Conservation (phyloP, 2,888 invertebrate genomes). For the Odontomyia ornata region DNA sequence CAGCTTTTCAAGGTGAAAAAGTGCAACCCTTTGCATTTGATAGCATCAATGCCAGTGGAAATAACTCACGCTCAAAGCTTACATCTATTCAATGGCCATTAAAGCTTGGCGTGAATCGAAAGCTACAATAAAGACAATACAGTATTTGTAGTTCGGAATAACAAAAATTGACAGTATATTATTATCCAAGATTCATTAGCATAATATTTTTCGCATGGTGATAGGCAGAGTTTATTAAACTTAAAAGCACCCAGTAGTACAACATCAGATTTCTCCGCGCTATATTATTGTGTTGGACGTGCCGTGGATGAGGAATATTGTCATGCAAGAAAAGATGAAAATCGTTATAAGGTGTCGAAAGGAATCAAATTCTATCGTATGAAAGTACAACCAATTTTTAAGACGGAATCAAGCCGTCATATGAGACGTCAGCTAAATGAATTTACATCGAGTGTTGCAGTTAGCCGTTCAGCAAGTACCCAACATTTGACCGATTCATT, state of each 20-base stretch:
- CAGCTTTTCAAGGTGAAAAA: no score
- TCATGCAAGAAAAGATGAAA: no score
- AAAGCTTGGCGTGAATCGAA: conserved; percentile 61
- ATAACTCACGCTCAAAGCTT: conserved; percentile 64
- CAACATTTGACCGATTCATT: no score
- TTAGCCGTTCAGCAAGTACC: no score
- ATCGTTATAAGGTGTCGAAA: conserved; percentile 88
- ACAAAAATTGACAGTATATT: conserved; percentile 83
- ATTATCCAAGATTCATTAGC: conserved; percentile 74
- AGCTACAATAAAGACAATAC: conserved; percentile 80
- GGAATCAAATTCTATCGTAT: conserved; percentile 94
- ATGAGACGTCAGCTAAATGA: no score
- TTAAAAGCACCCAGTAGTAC: conserved; percentile 52
- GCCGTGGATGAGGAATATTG: no score
- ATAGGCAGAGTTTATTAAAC: conserved; percentile 74
- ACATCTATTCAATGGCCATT: conserved; percentile 56
- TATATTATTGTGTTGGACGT: no score
- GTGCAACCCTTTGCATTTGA: no score
- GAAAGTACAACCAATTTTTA: conserved; percentile 77
- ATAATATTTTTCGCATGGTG: conserved; percentile 88
- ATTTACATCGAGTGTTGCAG: no score
- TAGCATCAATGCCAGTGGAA: conserved; percentile 64
- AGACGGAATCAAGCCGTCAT: no score
- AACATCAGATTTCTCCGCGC: conserved; percentile 64
- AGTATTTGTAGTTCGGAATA: no score